Base-by-base conservation (phyloP, 2,797 vertebrate species). In the Spinus olivaceus region DNA sequence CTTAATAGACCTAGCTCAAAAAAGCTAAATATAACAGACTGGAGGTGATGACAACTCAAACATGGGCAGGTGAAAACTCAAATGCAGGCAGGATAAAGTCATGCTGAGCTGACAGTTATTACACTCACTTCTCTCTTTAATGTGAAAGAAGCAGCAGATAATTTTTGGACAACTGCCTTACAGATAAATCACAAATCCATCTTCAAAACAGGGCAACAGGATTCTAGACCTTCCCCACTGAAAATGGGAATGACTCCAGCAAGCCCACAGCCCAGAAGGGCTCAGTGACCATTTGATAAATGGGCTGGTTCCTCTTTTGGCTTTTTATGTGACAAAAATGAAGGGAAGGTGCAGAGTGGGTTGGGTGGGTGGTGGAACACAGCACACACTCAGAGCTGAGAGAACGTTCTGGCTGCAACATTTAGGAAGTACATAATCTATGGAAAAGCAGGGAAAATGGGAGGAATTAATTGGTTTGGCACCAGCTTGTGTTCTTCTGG, bases 331-430 rank as follows among this genome's bases (percentile, higher is more conserved):
- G 6, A 13, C 37, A 56, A 7, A 71, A 78, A 46, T 3, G 5
- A 9, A 39, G 14, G 11, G 67, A 82, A 17, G 4, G 17, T 27
- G 22, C 17, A 69, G 50, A 41, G 30, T 27, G 13, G 19, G 6
- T 7, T 4, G 1, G 0, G 27, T 33, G 6, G 42, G 6, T 19
- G 25, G 23, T 10, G 39, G n/a, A 67, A 23, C 0, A 1, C 30
- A 30, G 65, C 65, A 22, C 21, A 35, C 2, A 2, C 14, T 10
- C 63, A 7, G 42, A 84, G 42, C 17, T 39, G 3, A 57, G 39
- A 61, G 76, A 46, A 46, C 0, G 7, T 12, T 50, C 47, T 35
- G 24, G 32, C 13, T 18, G 6, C 16, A 61, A 50, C 32, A 42
- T 81, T 78, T 15, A 90, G 47, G 18, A 46, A 85, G 35, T 61